Base-by-base conservation (phyloP, 1,140 invertebrate genomes). In the Drosophila guanche region DNA sequence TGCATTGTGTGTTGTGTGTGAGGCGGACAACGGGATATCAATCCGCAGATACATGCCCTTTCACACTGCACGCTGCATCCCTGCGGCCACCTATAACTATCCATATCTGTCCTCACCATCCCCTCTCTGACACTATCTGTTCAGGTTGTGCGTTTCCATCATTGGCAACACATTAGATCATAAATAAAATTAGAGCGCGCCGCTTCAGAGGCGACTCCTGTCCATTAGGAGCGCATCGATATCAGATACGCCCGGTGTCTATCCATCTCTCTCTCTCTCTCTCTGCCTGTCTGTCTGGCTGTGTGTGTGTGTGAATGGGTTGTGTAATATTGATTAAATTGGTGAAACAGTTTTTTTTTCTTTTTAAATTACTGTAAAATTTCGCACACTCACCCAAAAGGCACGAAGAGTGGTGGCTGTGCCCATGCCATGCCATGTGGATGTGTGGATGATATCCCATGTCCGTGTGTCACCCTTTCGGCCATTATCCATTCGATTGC, bases 291-390 rank as follows among this genome's bases (percentile, higher is more conserved):
- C 59, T 63, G 65, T 75, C 54, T 66, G 63, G n/a, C n/a, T 40
- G 62, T 62, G n/a, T 66, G 22, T 42, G 56, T 73, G 69, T 54
- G 45, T 27, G 59, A 70, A 77, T 83, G 71, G 71, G 66, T 79
- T 88, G 81, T 88, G 59, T 88, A 89, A 88, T 88, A 88, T 88
- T 88, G 83, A 88, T 88, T 88, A 88, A 88, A 88, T 88, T 88
- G 83, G 83, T 83, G 59, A 88, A 89, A 76, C 70, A 76, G 37
- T 79, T 69, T 56, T 69, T 70, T 69, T 48, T 48, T 58, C 59
- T 70, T 86, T 89, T 84, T 79, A 84, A 89, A 84, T 89, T 89
- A 89, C 84, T 88, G 84, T 89, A 89, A 88, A 88, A 88, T 88
- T 89, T 89, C 79, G 85, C 84, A 89, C 84, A 89, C 85, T 89